A percentile compares a stretch with the other conserved stretches of the same genome.
phyloP scores from a whole-genome alignment of 2,888 invertebrate species.

The Eudemis profundana region DNA sequence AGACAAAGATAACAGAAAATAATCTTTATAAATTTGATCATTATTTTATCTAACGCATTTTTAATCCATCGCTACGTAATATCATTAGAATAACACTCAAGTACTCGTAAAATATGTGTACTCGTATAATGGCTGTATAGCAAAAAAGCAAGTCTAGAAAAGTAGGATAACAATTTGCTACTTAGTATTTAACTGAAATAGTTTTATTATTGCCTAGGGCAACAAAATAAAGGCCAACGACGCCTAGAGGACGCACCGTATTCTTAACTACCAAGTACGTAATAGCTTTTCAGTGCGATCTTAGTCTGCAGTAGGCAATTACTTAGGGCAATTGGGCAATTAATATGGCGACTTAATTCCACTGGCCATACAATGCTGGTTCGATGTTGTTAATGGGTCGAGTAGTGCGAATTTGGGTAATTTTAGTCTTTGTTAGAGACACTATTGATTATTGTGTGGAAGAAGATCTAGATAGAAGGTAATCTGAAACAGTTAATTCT shows the following conservation, averaged over 20 bases:
- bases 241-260: slow-evolving; percentile 5
- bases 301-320: slow-evolving; percentile 58
- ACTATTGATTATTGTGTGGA: too few species aligned
- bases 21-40: too few species aligned
- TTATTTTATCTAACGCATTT: too few species aligned
- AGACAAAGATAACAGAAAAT: too few species aligned
- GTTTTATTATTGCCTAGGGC: slow-evolving; percentile 9
- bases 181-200: slow-evolving; percentile 28
- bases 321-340: slow-evolving; percentile 65
- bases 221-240: slow-evolving; percentile 20
- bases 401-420: too few species aligned
- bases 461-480: too few species aligned
- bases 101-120: neutral
- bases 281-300: slow-evolving; percentile 44
- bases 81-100: too few species aligned
- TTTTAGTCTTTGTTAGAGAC: too few species aligned
- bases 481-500: too few species aligned
- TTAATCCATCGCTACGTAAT: too few species aligned
- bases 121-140: neutral
- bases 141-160: neutral
- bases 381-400: neutral
- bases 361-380: slow-evolving; percentile 1
- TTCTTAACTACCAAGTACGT: slow-evolving; percentile 15
- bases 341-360: slow-evolving; percentile 54
- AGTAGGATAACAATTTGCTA: neutral